Percentiles rank a stretch among this genome's conserved stretches.
Conservation (phyloP, 2,797 vertebrate species). For the Poecilia picta region DNA sequence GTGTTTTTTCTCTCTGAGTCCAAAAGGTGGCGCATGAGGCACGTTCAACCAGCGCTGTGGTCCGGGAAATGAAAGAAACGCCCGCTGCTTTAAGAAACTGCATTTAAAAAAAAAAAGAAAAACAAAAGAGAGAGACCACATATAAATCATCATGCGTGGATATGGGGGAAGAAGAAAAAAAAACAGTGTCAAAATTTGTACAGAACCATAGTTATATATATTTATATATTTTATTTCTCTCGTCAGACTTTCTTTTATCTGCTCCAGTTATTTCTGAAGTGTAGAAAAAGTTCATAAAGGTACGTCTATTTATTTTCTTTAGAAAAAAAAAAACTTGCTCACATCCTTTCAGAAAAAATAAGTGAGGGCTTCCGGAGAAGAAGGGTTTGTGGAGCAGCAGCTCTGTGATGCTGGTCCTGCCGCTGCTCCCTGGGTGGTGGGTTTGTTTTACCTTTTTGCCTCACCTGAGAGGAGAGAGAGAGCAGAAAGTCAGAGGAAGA, state of each 20-base stretch:
- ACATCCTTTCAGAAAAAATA: not conserved
- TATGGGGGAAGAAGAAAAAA: conserved; percentile 5
- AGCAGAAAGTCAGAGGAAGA: conserved; percentile 83
- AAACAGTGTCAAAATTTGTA: not conserved
- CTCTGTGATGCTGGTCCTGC: not conserved
- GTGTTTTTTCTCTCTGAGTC: conserved; percentile 52
- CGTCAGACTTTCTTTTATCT: not conserved
- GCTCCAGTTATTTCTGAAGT: conserved; percentile 23
- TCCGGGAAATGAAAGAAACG: conserved; percentile 24
- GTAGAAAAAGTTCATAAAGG: conserved; percentile 33
- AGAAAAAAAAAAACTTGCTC: not conserved
- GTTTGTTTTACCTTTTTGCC: conserved; percentile 26
- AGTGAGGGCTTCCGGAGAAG: conserved; percentile 26
- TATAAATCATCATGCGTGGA: conserved; percentile 28
- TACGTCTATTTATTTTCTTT: conserved; percentile 17
- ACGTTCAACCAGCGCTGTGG: conserved; percentile 49
- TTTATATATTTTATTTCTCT: not conserved
- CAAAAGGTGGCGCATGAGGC: conserved; percentile 84
- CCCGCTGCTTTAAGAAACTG: conserved; percentile 30
- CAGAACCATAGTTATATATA: not conserved
- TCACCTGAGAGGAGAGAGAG: conserved; percentile 80
- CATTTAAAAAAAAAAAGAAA: not conserved
- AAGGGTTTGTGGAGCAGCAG: not conserved
- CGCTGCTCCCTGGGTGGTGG: conserved; percentile 5
- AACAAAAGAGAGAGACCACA: conserved; percentile 13